These are phyloP conservation scores for Microplitis mediator DNA, from an alignment of 1,140 invertebrate genomes.

Conservation along the genomic window DNA sequence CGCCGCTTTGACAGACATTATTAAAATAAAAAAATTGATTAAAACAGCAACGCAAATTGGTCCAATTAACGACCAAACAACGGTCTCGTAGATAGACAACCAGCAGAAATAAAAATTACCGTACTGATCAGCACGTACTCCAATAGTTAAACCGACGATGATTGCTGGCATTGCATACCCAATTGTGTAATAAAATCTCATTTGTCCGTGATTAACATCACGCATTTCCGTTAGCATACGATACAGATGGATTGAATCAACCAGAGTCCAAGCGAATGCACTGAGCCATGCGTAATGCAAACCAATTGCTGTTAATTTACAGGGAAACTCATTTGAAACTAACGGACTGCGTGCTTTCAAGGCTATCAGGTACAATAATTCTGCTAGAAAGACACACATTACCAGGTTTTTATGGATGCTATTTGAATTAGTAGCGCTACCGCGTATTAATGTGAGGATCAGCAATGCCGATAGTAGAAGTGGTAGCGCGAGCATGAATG, in stretches of 20 bases:
- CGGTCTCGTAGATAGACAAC: conserved; percentile 90
- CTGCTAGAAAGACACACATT: conserved; percentile 83
- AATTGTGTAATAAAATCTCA: conserved; percentile 93
- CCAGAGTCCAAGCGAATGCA: conserved; percentile 88
- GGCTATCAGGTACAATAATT: conserved; percentile 85
- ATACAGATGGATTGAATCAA: conserved; percentile 91
- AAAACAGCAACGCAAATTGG: conserved; percentile 79
- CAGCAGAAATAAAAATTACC: conserved; percentile 93
- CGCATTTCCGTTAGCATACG: conserved; percentile 94
- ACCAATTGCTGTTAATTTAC: conserved; percentile 88
- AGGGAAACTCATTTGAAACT: conserved; percentile 81
- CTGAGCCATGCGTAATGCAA: conserved; percentile 92
- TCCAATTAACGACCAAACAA: conserved; percentile 89
- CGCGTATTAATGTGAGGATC: conserved; percentile 77
- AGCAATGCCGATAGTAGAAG: conserved; percentile 76
- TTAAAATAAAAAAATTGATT: conserved; percentile 80
- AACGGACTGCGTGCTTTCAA: conserved; percentile 78
- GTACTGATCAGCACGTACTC: conserved; percentile 93
- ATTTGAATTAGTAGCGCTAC: conserved; percentile 86
- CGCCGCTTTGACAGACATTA: conserved; percentile 86
- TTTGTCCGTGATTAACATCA: conserved; percentile 94
- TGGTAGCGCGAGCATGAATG: conserved; percentile 83
- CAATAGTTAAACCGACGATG: conserved; percentile 87
- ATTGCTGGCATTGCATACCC: conserved; percentile 94
- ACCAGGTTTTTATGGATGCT: conserved; percentile 93